A percentile compares a stretch with the other conserved stretches of the same genome.
phyloP scores from a whole-genome alignment of 1,140 invertebrate genomes.

The Diabrotica undecimpunctata region DNA sequence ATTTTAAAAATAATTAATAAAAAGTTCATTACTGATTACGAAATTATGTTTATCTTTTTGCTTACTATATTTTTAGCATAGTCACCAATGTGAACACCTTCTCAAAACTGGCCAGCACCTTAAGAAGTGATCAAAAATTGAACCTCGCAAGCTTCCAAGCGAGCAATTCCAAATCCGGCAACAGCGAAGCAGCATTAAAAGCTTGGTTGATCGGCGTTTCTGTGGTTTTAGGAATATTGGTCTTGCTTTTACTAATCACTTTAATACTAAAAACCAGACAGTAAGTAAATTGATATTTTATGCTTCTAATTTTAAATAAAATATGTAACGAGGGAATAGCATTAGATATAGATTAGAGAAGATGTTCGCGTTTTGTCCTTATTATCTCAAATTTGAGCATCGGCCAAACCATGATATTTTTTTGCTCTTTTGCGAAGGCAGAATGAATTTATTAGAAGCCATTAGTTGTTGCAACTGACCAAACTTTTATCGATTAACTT shows the following conservation, averaged over 20 bases:
- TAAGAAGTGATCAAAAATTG: conserved; percentile 7
- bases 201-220: conserved; percentile 52
- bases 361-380: no score
- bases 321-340: no score
- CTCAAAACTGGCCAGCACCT: conserved; percentile 13
- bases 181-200: conserved; percentile 43
- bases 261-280: conserved; percentile 52
- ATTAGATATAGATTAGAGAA: no score
- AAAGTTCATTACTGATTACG: no score
- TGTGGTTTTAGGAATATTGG: conserved; percentile 49
- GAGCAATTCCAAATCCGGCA: conserved; percentile 22
- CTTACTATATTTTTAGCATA: conserved; percentile 22
- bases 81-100: conserved; percentile 28
- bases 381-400: no score
- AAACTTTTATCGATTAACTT: no score
- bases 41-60: no score
- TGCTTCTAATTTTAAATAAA: neutral
- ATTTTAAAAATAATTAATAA: no score
- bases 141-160: conserved; percentile 13
- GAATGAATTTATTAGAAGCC: no score
- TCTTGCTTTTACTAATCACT: conserved; percentile 49
- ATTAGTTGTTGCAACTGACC: no score
- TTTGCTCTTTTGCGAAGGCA: no score
- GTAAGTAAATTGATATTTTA: conserved; percentile 42
- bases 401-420: no score